Conservation (phyloP, 2,797 vertebrate species). For the Eulemur albifrons region DNA sequence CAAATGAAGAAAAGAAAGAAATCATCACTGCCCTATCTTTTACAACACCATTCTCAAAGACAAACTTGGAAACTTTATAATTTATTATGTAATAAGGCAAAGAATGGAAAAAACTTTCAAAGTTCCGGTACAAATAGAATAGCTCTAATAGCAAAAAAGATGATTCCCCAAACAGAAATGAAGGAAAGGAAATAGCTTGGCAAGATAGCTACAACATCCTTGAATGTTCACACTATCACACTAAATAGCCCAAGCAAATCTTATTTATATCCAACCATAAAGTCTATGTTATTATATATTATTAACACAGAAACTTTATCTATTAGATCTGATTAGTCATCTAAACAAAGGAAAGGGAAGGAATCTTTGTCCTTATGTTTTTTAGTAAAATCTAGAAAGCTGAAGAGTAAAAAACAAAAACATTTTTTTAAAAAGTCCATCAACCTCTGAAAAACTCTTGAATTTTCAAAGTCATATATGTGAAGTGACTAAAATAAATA, state of each 20-base stretch:
- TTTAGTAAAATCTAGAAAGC: background rate
- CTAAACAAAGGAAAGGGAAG: background rate
- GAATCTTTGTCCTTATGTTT: background rate
- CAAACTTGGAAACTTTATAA: background rate
- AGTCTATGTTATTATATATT: background rate
- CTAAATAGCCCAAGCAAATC: background rate
- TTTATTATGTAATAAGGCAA: constrained; percentile 18
- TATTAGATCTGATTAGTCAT: background rate
- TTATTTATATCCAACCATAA: background rate
- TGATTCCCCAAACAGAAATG: background rate
- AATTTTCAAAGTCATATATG: background rate
- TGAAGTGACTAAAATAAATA: background rate
- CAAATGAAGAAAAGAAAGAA: background rate
- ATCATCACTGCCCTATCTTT: background rate
- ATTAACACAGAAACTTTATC: background rate
- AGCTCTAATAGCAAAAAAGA: background rate
- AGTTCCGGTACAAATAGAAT: constrained; percentile 7
- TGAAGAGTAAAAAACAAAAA: background rate
- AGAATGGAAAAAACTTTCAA: background rate
- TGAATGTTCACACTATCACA: background rate
- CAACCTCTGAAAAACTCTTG: background rate
- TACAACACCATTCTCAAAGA: background rate
- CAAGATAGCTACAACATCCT: background rate
- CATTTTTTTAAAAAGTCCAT: background rate
- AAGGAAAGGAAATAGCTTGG: background rate